Base-by-base conservation (phyloP, 2,113 vertebrate species). In the Gymnocephalus cernua region DNA sequence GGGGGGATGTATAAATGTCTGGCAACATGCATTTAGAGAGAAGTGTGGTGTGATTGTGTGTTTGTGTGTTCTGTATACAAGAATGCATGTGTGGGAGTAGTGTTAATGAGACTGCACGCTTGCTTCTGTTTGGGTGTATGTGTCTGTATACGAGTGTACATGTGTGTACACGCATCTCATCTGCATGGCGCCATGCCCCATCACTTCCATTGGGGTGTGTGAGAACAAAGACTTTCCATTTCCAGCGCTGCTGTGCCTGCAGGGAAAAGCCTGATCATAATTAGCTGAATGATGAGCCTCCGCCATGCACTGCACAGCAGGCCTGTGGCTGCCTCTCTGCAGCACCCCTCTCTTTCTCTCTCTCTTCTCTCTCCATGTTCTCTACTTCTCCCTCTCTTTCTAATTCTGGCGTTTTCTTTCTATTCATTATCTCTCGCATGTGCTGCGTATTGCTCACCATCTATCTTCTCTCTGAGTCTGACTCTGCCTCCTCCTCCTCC, bases 281-380 rank as follows among this genome's bases (percentile, higher is more conserved):
- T 95, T 95, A 95, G 94, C 93, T 94, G 94, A 95, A 95, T 95
- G 94, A 95, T 95, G 94, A 94, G 93, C 86, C 93, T 90, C 91
- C 81, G 82, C 94, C 90, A 89, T 93, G 93, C 91, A 89, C 88
- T 44, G 84, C 94, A 87, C 94, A 95, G 95, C 94, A 92, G 91
- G 93, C 89, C 90, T 85, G 80, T 92, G 86, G 86, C 89, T 92
- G 85, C 89, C 77, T 77, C 89, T 87, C 88, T 79, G 71, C 87
- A 76, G 77, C 88, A 79, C 77, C 80, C 56, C 72, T 67, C 83
- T 74, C 68, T 51, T 32, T 74, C 71, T 70, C 76, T 79, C 77
- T 79, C 85, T 32, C 82, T 86, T 53, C 61, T 84, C 73, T 71
- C 79, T 85, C 80, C 72, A 71, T 87, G 88, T 88, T 79, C 71